phyloP scores from a whole-genome alignment of 2,888 invertebrate species.

The Nemotelus pantherinus region DNA sequence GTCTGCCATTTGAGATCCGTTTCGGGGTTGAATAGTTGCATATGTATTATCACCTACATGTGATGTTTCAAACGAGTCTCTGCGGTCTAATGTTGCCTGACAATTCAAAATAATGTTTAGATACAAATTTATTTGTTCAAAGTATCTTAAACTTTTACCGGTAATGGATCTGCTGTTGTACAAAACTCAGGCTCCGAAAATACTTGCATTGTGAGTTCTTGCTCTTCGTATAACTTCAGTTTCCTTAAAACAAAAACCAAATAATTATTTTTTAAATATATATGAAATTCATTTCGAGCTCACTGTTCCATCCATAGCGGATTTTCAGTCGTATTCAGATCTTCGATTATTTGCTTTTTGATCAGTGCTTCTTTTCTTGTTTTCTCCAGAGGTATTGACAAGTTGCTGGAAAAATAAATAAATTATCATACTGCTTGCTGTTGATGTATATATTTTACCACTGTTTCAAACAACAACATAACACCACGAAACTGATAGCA shows the following conservation, averaged over 20 bases:
- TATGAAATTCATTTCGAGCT: slow-evolving; percentile 58
- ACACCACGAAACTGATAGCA: slow-evolving; percentile 84
- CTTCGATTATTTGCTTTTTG: slow-evolving; percentile 84
- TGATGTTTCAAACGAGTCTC: slow-evolving; percentile 61
- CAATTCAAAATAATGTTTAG: not conserved
- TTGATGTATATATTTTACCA: slow-evolving; percentile 67
- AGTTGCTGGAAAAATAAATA: slow-evolving; percentile 69
- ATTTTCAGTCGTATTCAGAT: slow-evolving; percentile 89
- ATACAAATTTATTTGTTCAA: not conserved
- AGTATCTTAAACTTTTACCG: slow-evolving; percentile 52
- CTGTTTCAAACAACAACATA: slow-evolving; percentile 88
- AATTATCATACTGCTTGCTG: not conserved
- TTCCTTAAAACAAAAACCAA: slow-evolving; percentile 68
- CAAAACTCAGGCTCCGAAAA: slow-evolving; percentile 77
- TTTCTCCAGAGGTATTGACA: slow-evolving; percentile 82
- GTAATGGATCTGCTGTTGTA: slow-evolving; percentile 57
- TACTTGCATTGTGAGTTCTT: slow-evolving; percentile 93
- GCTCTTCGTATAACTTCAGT: slow-evolving; percentile 88
- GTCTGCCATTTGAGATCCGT: slow-evolving; percentile 55
- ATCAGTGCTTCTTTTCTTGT: slow-evolving; percentile 85
- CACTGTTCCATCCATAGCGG: slow-evolving; percentile 92
- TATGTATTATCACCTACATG: slow-evolving; percentile 64
- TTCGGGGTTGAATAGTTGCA: slow-evolving; percentile 64
- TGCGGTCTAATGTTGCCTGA: slow-evolving; percentile 60
- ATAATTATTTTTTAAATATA: not conserved